Evolutionary conservation across 1,140 invertebrate genomes (phyloP), one percentile per base, ranked within the genome.

Genomic region (Hydropsyche tenuis): DNA sequence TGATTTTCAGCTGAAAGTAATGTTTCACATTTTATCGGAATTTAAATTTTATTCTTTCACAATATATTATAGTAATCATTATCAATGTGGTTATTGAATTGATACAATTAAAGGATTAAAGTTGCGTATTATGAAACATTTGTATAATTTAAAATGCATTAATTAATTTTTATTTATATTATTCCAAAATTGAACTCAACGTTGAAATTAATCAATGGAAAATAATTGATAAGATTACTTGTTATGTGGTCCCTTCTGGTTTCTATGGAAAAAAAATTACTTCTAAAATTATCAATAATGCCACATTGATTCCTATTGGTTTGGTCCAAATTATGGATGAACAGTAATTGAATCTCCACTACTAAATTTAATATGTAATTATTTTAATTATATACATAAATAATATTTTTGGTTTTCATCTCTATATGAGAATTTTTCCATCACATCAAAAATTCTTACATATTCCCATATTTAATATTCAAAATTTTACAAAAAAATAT

Each of bases 241-340:
- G n/a, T 43, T 65, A 20, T 25, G 20, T 65, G 63, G 63, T 65
- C 63, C 63, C 63, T 12, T 43, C 37, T 65, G 1, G 56, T 23
- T 62, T 20, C 22, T 62, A 4, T 12, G 5, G 1, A 20, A 20
- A 20, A 62, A 20, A 62, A 62, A 62, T 22, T n/a, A 62, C 5
- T 62, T 62, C 22, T 51, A 51, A 16, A 51, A 51, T 37, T 37
- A 37, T 37, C 30, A 37, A 37, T 37, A 37, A 37, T 9, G 30
- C 30, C 30, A 37, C 30, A 37, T 37, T 37, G 30, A 37, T 37
- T 37, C 30, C 30, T 23, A 62, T 62, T 14, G n/a, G 23, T 46
- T 68, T 68, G 65, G 65, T 68, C 65, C 65, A 48, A 68, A 48
- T 18, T 65, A 43, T 65, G 63, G 42, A 65, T 65, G 63, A 43